These are phyloP conservation scores for Sepioteuthis lessoniana DNA, from an alignment of 2,888 invertebrate species.

Conservation along the genomic window DNA sequence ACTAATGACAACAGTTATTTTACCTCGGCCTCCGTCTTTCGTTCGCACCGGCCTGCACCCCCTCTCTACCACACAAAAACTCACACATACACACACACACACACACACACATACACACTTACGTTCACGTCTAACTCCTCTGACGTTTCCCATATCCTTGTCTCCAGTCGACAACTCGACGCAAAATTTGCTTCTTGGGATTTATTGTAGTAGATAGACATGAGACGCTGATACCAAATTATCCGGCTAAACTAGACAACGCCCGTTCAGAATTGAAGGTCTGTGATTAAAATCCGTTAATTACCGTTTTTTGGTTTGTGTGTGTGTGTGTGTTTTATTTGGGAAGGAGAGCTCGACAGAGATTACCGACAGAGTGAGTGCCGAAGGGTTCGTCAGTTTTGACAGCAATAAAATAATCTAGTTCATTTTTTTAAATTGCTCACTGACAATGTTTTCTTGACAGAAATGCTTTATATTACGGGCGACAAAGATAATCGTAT, in stretches of 20 bases:
- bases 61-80: too few species aligned
- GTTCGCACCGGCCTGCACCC: background rate
- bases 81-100: too few species aligned
- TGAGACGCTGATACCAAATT: background rate
- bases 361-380: background rate
- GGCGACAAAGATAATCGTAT: background rate
- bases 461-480: background rate
- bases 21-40: background rate
- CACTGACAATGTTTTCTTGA: background rate
- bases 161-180: background rate
- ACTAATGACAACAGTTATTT: background rate
- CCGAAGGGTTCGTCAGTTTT: constrained; percentile 33
- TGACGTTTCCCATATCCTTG: background rate
- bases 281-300: constrained; percentile 21
- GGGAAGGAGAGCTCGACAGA: background rate
- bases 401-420: background rate
- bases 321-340: background rate
- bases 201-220: constrained; percentile 15
- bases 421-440: too few species aligned
- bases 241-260: constrained; percentile 33
- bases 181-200: background rate
- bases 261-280: constrained; percentile 23
- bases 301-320: background rate
- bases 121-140: background rate
- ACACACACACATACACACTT: too few species aligned